These are phyloP conservation scores for Callithrix jacchus DNA, from an alignment of 2,113 vertebrate species.

Conservation along the genomic window DNA sequence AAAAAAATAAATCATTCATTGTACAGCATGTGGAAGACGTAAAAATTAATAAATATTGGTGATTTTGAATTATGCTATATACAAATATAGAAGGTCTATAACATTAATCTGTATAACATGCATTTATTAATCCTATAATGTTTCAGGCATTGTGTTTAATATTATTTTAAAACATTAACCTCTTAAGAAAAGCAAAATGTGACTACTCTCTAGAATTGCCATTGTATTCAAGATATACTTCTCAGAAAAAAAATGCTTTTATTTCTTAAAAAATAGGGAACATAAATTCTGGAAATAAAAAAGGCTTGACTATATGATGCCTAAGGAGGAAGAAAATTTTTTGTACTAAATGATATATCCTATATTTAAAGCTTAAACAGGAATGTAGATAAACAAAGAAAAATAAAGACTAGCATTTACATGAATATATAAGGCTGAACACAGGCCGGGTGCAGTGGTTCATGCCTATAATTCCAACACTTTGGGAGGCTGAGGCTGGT, in stretches of 20 bases:
- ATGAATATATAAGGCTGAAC: too few species aligned
- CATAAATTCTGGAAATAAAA: neutral
- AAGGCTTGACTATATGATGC: neutral
- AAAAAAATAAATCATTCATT: neutral
- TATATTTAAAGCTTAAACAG: neutral
- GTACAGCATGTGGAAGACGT: neutral
- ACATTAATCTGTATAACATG: neutral
- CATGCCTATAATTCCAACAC: too few species aligned
- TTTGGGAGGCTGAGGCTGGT: too few species aligned
- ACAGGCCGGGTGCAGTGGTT: too few species aligned
- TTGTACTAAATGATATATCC: neutral
- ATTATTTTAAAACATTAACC: neutral
- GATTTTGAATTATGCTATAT: neutral
- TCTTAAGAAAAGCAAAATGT: neutral
- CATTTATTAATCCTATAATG: neutral
- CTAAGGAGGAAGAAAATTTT: neutral
- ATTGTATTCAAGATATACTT: neutral
- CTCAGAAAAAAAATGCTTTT: neutral
- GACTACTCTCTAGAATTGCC: neutral
- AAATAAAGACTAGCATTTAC: neutral
- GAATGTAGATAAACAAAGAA: neutral
- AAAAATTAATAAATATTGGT: neutral
- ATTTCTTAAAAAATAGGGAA: neutral
- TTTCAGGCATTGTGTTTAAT: neutral
- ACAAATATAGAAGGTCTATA: neutral